Evolutionary conservation across 23 tunicate species (phyloP), one percentile per base, ranked within the genome.

Genomic region (Styela clava): DNA sequence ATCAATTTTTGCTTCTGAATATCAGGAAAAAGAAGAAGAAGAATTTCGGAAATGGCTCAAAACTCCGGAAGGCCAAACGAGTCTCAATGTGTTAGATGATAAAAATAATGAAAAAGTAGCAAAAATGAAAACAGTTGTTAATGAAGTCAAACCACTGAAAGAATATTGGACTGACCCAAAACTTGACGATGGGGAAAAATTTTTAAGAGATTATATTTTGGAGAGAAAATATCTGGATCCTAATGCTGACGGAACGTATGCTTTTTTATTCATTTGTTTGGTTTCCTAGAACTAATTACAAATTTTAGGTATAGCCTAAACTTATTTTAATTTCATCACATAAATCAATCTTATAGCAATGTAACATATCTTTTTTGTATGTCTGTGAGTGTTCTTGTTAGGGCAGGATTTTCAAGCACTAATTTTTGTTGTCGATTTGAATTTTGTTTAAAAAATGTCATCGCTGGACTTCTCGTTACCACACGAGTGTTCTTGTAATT

Each of bases 121-220:
- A 25, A 16, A 27, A 64, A 64, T 24, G 31, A 34, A 74, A 26
- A 74, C 29, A 2, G 64, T 36, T 9, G 64, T 36, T 44, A 23
- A 37, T 19, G 80, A 37, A 19, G 80, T 74, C 24, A n/a, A 20
- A 25, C 30, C 80, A 20, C n/a, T 74, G 64, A 74, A 91, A 81
- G 87, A 83, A 64, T 91, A 91, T 69, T 91, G 97, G 97, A 82
- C 70, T 37, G 74, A 86, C 26, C 84, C 91, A 9, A 62, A 86
- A 2, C 82, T 91, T 19, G 79, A 79, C 37, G 89, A 86, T 34
- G 85, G 84, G 27, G 97, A 91, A 74, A 91, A 83, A 79, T 91
- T 82, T 83, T 63, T 91, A 16, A 69, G 97, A 35, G 97, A 91
- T 79, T 91, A 83, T 35, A 82, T 91, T 35, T 52, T 91, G 31